Base-by-base conservation (phyloP, 2,113 vertebrate species). In the Excalfactoria chinensis region DNA sequence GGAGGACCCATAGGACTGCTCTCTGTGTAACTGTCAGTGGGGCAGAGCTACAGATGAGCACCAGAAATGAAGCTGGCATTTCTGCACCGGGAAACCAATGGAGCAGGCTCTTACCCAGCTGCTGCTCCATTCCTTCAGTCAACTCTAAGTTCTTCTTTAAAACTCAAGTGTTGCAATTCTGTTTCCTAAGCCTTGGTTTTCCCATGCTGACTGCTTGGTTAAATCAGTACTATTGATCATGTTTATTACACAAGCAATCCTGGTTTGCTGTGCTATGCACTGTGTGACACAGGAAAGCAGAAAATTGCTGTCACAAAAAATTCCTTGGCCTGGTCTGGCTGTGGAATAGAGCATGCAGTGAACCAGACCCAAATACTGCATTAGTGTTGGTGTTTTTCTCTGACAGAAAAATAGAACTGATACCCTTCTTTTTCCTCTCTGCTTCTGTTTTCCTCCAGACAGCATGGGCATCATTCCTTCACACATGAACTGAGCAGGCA, bases 41-140 rank as follows among this genome's bases (percentile, higher is more conserved):
- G 68, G 28, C 40, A 16, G 7, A 17, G 1, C 32, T 22, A 25
- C 2, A 3, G 51, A 6, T 11, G 35, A 2, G 35, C 6, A 1
- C 32, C 15, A 11, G 18, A 30, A 46, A 7, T 2, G 0, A 13
- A 2, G 46, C 53, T 12, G 58, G n/a, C 14, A 7, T 11, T 9
- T 8, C 35, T 7, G 35, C 22, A 2, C 9, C 3, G 1, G 26
- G 32, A n/a, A 19, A 32, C 7, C 28, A 13, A 15, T 0, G 13
- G 32, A 22, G 37, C 46, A 35, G 48, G 55, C 13, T 13, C 28
- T 5, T 2, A 63, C 56, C 5, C 20, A 8, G 30, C 25, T 3
- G 19, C 53, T 35, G 20, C 41, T 7, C 48, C 76, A 9, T 51
- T 76, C 28, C 34, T 9, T 67, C 28, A 4, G 11, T 18, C 35